Evolutionary conservation across 2,888 invertebrate species (phyloP), one percentile per base, ranked within the genome.

Genomic region (Galeopsomyia nigrocyanea): DNA sequence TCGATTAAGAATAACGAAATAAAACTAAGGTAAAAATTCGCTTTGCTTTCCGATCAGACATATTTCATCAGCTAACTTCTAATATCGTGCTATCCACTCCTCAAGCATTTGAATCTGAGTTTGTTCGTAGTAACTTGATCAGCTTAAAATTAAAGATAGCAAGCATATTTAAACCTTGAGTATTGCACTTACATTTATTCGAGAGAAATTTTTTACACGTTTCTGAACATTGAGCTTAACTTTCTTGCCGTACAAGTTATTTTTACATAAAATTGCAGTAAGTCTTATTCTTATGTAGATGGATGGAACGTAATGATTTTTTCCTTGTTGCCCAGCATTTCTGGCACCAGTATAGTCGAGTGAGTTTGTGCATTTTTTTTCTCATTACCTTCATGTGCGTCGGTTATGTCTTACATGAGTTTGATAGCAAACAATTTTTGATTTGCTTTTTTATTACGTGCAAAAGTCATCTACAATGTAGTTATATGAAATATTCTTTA

Each of bases 221-320:
- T 14, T 9, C 47, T 68, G 50, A 51, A 68, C 68, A 61, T 53
- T 46, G 46, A 68, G 39, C 53, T 39, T 17, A 49, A 57, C 17
- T 16, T 49, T 49, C 53, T 31, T 17, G 19, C 2, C 17, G 26
- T 60, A 60, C 60, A 60, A 60, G 60, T 60, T 60, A 60, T 61
- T 67, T 58, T 67, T 60, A 68, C 60, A 50, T 68, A 68, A 60
- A 68, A 68, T 53, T 68, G 53, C 60, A 22, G 53, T 61, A 61
- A 68, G 46, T 68, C 61, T 68, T 61, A 68, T 39, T 39, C 60
- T 46, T 31, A 31, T 61, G 39, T 46, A 46, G 14, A 53, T 68
- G 68, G 68, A 68, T 60, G 68, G 68, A 68, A 61, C 61, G 60
- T 68, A 46, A 22, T 60, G 17, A 60, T 60, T 39, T 19, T 67